Evolutionary conservation across 2,888 invertebrate genomes (phyloP).

Genomic region (Sphaerophoria rueppellii): DNA sequence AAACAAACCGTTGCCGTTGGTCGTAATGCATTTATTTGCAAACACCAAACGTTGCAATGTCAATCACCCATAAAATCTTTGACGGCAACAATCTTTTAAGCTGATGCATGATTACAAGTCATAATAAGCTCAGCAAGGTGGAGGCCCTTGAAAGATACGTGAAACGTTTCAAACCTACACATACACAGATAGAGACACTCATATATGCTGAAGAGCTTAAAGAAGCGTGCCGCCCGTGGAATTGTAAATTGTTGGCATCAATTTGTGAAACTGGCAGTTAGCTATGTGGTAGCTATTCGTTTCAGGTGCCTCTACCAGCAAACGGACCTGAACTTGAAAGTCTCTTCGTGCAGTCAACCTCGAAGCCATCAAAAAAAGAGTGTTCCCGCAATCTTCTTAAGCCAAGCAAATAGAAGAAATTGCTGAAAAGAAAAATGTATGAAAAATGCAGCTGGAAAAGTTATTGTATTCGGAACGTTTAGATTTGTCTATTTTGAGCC

Average conservation of each 20-base stretch:
- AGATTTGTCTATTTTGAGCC: background rate
- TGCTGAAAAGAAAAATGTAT: conserved; percentile 34
- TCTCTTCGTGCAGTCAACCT: conserved; percentile 40
- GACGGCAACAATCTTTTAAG: conserved; percentile 50
- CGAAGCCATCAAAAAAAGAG: conserved; percentile 6
- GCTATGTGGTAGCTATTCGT: conserved; percentile 45
- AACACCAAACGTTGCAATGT: conserved; percentile 62
- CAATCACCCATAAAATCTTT: conserved; percentile 62
- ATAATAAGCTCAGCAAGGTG: conserved; percentile 51
- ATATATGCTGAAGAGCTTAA: conserved; percentile 14
- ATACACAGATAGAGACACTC: background rate
- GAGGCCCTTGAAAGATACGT: conserved; percentile 67
- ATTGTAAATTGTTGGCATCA: conserved; percentile 59
- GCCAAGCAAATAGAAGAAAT: too few species aligned
- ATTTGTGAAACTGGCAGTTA: conserved; percentile 39
- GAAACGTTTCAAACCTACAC: background rate
- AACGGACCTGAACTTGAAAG: conserved; percentile 71
- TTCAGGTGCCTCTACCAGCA: conserved; percentile 50
- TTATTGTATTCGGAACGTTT: conserved; percentile 47
- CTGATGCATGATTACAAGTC: background rate
- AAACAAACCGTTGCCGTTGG: conserved; percentile 10
- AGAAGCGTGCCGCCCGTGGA: conserved; percentile 28
- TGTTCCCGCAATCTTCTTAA: background rate
- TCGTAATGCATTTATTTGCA: conserved; percentile 62
- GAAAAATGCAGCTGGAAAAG: conserved; percentile 56